These are phyloP conservation scores for Trachelus stipa DNA, from an alignment of 2,888 invertebrate genomes.

Conservation along the genomic window DNA sequence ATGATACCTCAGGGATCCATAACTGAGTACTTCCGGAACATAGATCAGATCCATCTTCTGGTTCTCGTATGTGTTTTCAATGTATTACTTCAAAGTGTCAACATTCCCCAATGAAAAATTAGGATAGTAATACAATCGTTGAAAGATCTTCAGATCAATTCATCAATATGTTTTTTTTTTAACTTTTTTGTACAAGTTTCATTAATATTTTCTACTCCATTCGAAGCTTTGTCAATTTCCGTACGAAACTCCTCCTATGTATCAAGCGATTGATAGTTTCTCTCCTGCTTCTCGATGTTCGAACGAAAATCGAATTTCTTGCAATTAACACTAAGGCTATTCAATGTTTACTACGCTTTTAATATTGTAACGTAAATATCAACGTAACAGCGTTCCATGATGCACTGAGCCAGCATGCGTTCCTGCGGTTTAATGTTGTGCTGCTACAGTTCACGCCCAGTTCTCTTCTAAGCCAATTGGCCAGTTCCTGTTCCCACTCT, in stretches of 20 bases:
- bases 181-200: background rate
- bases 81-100: background rate
- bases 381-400: background rate
- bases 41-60: conserved; percentile 70
- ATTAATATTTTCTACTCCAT: background rate
- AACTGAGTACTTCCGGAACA: conserved; percentile 70
- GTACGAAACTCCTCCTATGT: background rate
- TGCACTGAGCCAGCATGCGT: background rate
- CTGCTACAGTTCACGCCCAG: background rate
- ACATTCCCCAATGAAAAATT: background rate
- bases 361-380: background rate
- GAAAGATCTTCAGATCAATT: background rate
- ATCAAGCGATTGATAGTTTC: background rate
- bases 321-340: background rate
- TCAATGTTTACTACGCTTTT: background rate
- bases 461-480: background rate
- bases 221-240: background rate
- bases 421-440: background rate
- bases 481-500: background rate
- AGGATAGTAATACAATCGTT: background rate
- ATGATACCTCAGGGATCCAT: conserved; percentile 67
- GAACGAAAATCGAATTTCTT: background rate
- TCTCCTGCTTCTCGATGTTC: background rate
- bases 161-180: background rate
- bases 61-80: background rate